A percentile compares a stretch with the other conserved stretches of the same genome.
Evolutionary conservation across 2,797 vertebrate species (phyloP).

Genomic region (Chiloscyllium punctatum): DNA sequence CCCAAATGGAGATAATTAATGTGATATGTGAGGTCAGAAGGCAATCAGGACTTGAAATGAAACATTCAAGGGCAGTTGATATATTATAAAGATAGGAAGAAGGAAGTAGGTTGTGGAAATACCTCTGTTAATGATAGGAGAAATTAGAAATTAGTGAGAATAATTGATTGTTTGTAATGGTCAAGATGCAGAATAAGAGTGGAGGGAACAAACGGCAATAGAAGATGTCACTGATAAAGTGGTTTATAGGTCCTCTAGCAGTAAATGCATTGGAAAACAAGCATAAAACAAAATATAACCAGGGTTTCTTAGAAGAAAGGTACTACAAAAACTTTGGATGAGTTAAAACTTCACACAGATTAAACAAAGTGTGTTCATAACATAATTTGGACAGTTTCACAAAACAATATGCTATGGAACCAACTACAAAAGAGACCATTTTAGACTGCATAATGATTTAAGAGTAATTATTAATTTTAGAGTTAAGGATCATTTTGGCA

Average conservation of each 20-base stretch:
- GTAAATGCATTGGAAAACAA: not conserved
- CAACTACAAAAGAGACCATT: not conserved
- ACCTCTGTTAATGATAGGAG: not conserved
- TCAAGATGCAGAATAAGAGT: not conserved
- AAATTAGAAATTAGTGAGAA: not conserved
- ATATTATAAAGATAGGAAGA: not conserved
- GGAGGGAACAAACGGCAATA: not conserved
- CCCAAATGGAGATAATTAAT: not conserved
- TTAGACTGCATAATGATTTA: not conserved
- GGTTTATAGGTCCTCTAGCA: too few relatives aligned
- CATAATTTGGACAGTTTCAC: not conserved
- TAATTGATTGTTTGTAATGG: not conserved
- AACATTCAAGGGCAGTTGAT: not conserved
- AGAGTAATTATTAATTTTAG: not conserved
- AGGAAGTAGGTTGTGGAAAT: not conserved
- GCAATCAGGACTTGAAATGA: not conserved
- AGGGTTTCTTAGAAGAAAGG: too few relatives aligned
- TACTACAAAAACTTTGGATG: too few relatives aligned
- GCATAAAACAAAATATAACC: not conserved
- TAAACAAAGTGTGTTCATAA: not conserved
- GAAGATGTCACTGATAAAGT: not conserved
- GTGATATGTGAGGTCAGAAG: not conserved
- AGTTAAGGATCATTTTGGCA: not conserved
- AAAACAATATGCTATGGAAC: not conserved
- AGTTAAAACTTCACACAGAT: not conserved